phyloP scores from a whole-genome alignment of 2,113 vertebrate genomes.

The Morphnarchus princeps region DNA sequence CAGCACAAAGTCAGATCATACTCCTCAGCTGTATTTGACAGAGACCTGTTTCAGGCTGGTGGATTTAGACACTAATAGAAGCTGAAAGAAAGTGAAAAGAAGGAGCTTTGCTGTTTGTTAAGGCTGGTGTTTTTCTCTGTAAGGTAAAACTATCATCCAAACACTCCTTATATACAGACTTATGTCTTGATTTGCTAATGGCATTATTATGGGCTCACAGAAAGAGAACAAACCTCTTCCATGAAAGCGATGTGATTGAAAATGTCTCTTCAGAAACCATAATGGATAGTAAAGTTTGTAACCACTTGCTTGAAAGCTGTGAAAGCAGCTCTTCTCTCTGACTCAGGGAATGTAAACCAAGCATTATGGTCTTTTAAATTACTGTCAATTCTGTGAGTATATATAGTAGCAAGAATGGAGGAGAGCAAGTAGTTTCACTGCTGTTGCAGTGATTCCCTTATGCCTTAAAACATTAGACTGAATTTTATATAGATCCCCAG shows the following conservation, averaged over 20 bases:
- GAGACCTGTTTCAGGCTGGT: background rate
- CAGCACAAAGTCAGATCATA: background rate
- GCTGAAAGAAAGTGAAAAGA: background rate
- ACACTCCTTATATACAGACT: background rate
- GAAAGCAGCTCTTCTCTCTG: background rate
- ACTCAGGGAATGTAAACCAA: background rate
- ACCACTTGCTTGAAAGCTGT: background rate
- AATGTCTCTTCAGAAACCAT: background rate
- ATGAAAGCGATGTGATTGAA: background rate
- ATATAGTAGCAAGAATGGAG: background rate
- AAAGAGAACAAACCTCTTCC: background rate
- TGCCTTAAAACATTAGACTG: background rate
- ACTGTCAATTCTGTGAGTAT: background rate
- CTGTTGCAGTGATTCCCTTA: background rate
- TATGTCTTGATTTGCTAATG: background rate
- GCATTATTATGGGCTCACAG: background rate
- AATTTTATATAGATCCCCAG: background rate
- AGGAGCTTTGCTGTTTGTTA: background rate
- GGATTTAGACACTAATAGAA: slow-evolving; percentile 10
- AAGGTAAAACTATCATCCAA: background rate
- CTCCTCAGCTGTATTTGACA: background rate
- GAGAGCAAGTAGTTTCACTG: background rate
- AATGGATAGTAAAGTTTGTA: background rate
- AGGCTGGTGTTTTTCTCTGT: background rate
- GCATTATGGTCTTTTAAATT: background rate